Evolutionary conservation across 2,797 vertebrate species (phyloP), one percentile per base, ranked within the genome.

Genomic region (Pristis pectinata): DNA sequence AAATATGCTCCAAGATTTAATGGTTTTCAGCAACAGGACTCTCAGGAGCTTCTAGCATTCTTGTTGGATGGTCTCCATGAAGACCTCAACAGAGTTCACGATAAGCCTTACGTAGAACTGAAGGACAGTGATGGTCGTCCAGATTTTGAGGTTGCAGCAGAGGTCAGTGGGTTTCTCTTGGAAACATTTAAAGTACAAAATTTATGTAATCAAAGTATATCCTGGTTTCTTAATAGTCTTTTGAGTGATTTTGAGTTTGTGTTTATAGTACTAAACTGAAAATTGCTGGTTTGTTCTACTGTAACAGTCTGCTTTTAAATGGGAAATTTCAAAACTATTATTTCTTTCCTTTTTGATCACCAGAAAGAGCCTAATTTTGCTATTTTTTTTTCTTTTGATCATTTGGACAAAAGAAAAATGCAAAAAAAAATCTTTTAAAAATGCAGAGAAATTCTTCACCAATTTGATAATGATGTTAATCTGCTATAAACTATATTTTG

Each of bases 1-100:
- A 99, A 99, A 96, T 99, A 99, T 0, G 99, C 98, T 3, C 99
- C 99, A 0, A 98, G 99, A 79, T 99, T 99, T 96, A 99, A 99
- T 70, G 99, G 98, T 83, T 99, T 99, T 96, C 99, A 99, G 94
- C 99, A 99, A 96, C 99, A 99, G 96, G 99, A 99, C 95, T 99
- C 99, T 0, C 99, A 99, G 96, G 99, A 99, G 96, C 98, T 99
- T 67, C 96, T 99, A 94, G 99, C 99, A 44, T 99, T 99, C 96
- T 98, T 99, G 87, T 97, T 99, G 95, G 99, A 99, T 94, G 99
- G 99, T 41, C 98, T 99, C 22, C 99, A 99, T 6, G 99, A 99
- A 96, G 99, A 99, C 96, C 97, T 99, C 70, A 99, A 99, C 96
- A 96, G 99, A 61, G 99, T 99, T 94, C 99, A 99, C 2, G 99